Evolutionary conservation across 2,797 vertebrate genomes (phyloP).

Genomic region (Tamandua tetradactyla): DNA sequence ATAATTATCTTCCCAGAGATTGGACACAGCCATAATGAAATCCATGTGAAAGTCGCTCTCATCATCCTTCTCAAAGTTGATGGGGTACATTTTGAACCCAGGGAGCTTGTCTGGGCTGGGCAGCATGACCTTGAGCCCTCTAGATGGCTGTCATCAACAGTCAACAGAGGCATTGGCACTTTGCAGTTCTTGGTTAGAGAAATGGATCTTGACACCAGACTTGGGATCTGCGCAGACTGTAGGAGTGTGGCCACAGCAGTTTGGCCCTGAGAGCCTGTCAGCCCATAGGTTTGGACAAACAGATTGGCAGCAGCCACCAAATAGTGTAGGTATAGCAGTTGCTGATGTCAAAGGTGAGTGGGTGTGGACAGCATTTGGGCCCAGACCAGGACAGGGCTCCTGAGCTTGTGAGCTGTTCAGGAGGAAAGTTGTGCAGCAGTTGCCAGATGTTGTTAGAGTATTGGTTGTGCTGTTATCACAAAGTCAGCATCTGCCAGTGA

Average conservation of each 20-base stretch:
- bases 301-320: conserved; percentile 93
- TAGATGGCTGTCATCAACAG: conserved; percentile 92
- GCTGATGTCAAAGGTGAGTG: conserved; percentile 91
- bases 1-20: conserved; percentile 96
- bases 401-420: conserved; percentile 95
- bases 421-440: conserved; percentile 96
- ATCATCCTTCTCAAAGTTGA: conserved; percentile 98
- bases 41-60: conserved; percentile 98
- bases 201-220: conserved; percentile 96
- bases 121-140: conserved; percentile 91
- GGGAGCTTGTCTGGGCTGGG: conserved; percentile 87
- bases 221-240: conserved; percentile 89
- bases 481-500: conserved; percentile 92
- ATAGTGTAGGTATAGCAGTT: conserved; percentile 96
- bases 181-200: conserved; percentile 96
- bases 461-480: conserved; percentile 93
- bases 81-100: conserved; percentile 90
- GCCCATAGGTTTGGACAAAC: conserved; percentile 91
- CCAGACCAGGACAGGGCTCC: conserved; percentile 98
- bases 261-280: conserved; percentile 89
- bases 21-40: conserved; percentile 97
- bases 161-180: conserved; percentile 93
- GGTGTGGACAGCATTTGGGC: conserved; percentile 96
- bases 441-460: conserved; percentile 98
- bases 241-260: conserved; percentile 87